A percentile compares a stretch with the other conserved stretches of the same genome.
Conservation (phyloP, 2,888 invertebrate genomes). For the Gymnoscelis rufifasciata region DNA sequence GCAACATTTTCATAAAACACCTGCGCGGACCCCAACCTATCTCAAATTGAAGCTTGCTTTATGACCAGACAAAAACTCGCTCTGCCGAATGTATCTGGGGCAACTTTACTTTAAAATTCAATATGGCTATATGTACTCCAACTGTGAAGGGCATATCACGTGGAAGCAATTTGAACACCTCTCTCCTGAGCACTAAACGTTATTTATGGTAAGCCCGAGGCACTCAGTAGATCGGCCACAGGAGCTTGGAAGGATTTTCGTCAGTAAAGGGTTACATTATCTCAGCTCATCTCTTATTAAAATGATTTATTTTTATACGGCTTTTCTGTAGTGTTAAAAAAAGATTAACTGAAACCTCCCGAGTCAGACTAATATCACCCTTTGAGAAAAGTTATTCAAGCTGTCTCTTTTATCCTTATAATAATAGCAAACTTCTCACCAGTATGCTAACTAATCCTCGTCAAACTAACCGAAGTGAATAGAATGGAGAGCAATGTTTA, state of each 20-base stretch:
- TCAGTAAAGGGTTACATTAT: slow-evolving; percentile 42
- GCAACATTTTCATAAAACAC: slow-evolving; percentile 47
- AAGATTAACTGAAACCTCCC: not conserved
- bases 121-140: slow-evolving; percentile 67
- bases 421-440: slow-evolving; percentile 1
- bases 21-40: slow-evolving; percentile 40
- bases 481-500: slow-evolving; percentile 20
- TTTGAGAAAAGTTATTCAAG: not conserved
- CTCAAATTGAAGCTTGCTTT: slow-evolving; percentile 48
- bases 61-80: slow-evolving; percentile 37
- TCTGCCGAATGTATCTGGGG: slow-evolving; percentile 29
- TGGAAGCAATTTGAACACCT: slow-evolving; percentile 76
- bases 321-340: not conserved
- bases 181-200: slow-evolving; percentile 68
- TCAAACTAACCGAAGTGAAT: slow-evolving; percentile 18
- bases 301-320: slow-evolving; percentile 23
- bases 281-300: slow-evolving; percentile 33
- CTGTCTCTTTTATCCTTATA: not conserved
- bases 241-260: slow-evolving; percentile 63
- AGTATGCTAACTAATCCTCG: slow-evolving; percentile 15
- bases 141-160: slow-evolving; percentile 65
- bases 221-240: slow-evolving; percentile 68
- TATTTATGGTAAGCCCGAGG: slow-evolving; percentile 72
- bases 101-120: slow-evolving; percentile 70
- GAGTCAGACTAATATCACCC: not conserved